A percentile compares a stretch with the other conserved stretches of the same genome.
These are phyloP conservation scores for Hemitrygon akajei DNA, from an alignment of 2,797 vertebrate species.

Conservation along the genomic window DNA sequence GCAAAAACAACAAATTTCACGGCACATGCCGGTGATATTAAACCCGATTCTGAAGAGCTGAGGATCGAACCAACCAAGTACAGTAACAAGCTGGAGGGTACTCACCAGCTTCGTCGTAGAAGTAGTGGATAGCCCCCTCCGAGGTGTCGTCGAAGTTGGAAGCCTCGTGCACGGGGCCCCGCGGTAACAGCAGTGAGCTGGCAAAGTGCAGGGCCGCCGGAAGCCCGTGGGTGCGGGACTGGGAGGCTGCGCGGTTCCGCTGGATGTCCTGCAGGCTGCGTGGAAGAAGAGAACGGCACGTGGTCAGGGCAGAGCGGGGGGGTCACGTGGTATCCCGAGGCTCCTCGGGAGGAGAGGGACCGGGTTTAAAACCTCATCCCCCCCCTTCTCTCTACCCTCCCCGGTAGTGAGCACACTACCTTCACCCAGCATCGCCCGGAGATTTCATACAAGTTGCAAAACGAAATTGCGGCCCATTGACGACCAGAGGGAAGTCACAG, in stretches of 20 bases:
- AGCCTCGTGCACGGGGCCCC: slow-evolving; percentile 77
- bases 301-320: not conserved
- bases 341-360: too few species aligned
- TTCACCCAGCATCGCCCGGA: too few species aligned
- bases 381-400: too few species aligned
- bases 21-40: too few species aligned
- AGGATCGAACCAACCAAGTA: not conserved
- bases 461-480: not conserved
- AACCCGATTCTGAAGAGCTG: too few species aligned
- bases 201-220: slow-evolving; percentile 83
- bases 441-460: too few species aligned
- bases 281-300: not conserved
- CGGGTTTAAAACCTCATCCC: too few species aligned
- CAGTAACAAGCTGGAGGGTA: too few species aligned
- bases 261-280: slow-evolving; percentile 78
- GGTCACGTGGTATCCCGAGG: too few species aligned
- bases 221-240: slow-evolving; percentile 72
- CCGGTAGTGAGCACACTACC: too few species aligned
- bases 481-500: too few species aligned
- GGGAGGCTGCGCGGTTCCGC: slow-evolving; percentile 71
- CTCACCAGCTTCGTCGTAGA: slow-evolving; percentile 82
- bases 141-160: slow-evolving; percentile 85
- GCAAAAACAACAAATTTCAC: too few species aligned
- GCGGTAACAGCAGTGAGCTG: slow-evolving; percentile 73
- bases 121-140: slow-evolving; percentile 83